Evolutionary conservation across 2,888 invertebrate genomes (phyloP), one percentile per base, ranked within the genome.

Genomic region (Ichneumoninae sp.): DNA sequence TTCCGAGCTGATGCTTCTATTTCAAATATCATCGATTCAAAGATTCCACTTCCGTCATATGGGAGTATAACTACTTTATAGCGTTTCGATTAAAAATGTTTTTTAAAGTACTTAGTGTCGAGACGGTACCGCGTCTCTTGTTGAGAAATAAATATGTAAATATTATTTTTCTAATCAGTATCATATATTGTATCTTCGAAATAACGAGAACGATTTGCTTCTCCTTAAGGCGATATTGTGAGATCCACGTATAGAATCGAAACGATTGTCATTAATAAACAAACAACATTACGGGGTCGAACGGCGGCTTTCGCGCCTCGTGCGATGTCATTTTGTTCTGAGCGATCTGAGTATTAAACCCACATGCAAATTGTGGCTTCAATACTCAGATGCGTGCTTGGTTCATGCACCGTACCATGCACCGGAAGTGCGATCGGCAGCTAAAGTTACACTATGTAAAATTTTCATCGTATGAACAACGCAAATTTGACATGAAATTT

Each of bases 231-330:
- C 47, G 40, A 60, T 77, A 69, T 60, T 52, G 77, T 69, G 60
- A 7, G 69, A 77, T 26, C 62, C 70, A 0, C 40, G 40, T 70
- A 50, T 70, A 78, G 62, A 62, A 78, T 62, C 62, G 78, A 78
- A 78, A 47, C 70, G 36, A 70, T 70, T 78, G 69, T 78, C 62
- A 60, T 70, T 40, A 70, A 50, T 50, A 60, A 69, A 70, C 62
- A 60, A 69, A 26, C 26, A 26, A 26, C 60, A 70, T 50, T 78
- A 40, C 60, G 47, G 47, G 62, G 36, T 70, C 69, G 69, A 78
- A 62, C 44, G 54, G 52, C 78, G 70, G 70, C 70, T 78, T 1
- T 26, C 26, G 26, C 70, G 60, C 78, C 78, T 57, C 33, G 52
- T 57, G 47, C 62, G 66, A 50, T 66, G 76, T 60, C 60, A 60